Base-by-base conservation (phyloP, 2,113 vertebrate species). In the Oryzias celebensis region DNA sequence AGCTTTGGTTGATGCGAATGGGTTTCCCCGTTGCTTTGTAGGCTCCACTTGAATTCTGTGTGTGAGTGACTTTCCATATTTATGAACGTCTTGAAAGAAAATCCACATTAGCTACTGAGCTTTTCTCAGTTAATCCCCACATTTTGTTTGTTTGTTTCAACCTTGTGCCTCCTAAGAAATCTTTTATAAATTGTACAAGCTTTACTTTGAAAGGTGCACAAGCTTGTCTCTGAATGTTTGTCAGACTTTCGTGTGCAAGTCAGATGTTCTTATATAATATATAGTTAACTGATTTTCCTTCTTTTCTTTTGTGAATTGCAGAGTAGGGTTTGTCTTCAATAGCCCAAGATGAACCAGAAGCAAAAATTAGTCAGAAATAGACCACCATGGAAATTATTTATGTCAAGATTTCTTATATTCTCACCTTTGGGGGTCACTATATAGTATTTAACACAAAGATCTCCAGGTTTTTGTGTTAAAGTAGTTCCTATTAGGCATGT, bases 131-230 rank as follows among this genome's bases (percentile, higher is more conserved):
- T 48, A 55, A 76, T 14, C 42, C 45, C 51, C 53, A 31, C 31
- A 56, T 16, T 28, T 36, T 71, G 15, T 67, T 79, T 70, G 62
- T 68, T 66, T 61, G 54, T 75, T 78, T 68, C 71, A 66, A 81
- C 71, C 73, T 74, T 82, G 75, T 85, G 83, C 85, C 85, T 89
- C 85, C 71, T 58, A 23, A 79, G 77, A 78, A 70, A 64, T 71
- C 52, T 82, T 87, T 80, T 83, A 76, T 81, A 75, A 68, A 81
- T 70, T 86, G 73, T 82, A 65, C 78, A 49, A 89, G 89, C 87
- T 89, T 88, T 90, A 90, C 78, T 77, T 83, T 86, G 46, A 84
- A 78, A 71, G 68, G 80, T 82, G 82, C 84, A 87, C 85, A 87
- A 66, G 72, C 46, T 67, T 68, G 64, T 77, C 68, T 74, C 67